These are phyloP conservation scores for Mola mola DNA, from an alignment of 2,113 vertebrate genomes.

Conservation along the genomic window DNA sequence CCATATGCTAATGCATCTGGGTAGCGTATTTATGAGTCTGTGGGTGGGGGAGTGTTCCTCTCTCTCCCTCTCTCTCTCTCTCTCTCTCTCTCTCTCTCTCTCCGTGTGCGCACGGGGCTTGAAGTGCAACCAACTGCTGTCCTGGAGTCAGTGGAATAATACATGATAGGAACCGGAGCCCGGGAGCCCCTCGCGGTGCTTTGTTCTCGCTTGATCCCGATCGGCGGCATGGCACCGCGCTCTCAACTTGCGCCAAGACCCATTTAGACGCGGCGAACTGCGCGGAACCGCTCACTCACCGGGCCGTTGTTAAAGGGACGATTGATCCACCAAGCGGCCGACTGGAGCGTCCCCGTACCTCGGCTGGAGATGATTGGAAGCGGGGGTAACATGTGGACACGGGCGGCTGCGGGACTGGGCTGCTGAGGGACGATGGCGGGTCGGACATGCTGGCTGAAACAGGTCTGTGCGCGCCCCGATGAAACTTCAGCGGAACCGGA, in stretches of 20 bases:
- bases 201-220: conserved; percentile 59
- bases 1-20: conserved; percentile 82
- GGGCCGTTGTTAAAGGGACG: no score
- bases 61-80: conserved; percentile 20
- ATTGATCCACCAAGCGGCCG: no score
- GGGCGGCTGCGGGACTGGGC: conserved; percentile 20
- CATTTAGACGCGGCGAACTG: no score
- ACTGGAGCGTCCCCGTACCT: conserved; percentile 8
- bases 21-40: conserved; percentile 63
- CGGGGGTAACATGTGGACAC: conserved; percentile 39
- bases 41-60: conserved; percentile 19
- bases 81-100: conserved; percentile 13
- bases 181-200: conserved; percentile 33
- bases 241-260: conserved; percentile 52
- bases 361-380: conserved; percentile 40
- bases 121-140: conserved; percentile 67
- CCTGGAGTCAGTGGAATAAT: conserved; percentile 50
- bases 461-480: conserved; percentile 52
- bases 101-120: conserved; percentile 45
- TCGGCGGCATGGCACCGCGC: conserved; percentile 33
- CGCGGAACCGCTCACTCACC: no score
- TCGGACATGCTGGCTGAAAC: conserved; percentile 44
- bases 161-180: conserved; percentile 10
- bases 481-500: conserved; percentile 62
- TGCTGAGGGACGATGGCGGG: conserved; percentile 46